Base-by-base conservation (phyloP, 2,797 vertebrate genomes). In the Pelodytes ibericus region DNA sequence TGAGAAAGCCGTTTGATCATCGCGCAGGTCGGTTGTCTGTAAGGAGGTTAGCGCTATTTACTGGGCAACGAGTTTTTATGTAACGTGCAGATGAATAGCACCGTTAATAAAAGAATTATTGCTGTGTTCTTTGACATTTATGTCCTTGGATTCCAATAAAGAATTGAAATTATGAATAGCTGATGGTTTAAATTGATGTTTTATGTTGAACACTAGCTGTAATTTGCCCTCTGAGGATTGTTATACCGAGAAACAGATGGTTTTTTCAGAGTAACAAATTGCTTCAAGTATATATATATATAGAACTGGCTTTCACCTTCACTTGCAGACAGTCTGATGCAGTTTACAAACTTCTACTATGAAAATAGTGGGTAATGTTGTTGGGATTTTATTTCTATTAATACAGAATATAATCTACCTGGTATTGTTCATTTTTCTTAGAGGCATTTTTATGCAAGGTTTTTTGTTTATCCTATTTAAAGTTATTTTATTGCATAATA, bases 131-230 rank as follows among this genome's bases (percentile, higher is more conserved):
- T 84, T 91, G 92, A 92, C 92, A 93, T 93, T 93, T 92, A 92
- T 93, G 91, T 91, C 92, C 90, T 91, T 88, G 91, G 91, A 93
- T 92, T 93, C 91, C 91, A 92, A 92, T 94, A 92, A 91, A 91
- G 92, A 93, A 93, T 93, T 93, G 88, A 89, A 94, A 93, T 94
- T 92, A 93, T 94, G 93, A 94, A 93, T 93, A 94, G 91, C 92
- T 93, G 92, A 94, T 94, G 91, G 92, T 91, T 93, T 92, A 93
- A 94, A 94, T 94, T 93, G 93, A 94, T 93, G 92, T 94, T 94
- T 93, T 94, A 93, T 94, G 92, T 93, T 92, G 93, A 94, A 91
- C 88, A 89, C 91, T 92, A 87, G 92, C 92, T 91, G 90, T 94
- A 94, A 93, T 93, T 93, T 92, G 91, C 89, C 92, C 93, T 93